Conservation (phyloP, 2,797 vertebrate species). For the Sebastes diaconus region DNA sequence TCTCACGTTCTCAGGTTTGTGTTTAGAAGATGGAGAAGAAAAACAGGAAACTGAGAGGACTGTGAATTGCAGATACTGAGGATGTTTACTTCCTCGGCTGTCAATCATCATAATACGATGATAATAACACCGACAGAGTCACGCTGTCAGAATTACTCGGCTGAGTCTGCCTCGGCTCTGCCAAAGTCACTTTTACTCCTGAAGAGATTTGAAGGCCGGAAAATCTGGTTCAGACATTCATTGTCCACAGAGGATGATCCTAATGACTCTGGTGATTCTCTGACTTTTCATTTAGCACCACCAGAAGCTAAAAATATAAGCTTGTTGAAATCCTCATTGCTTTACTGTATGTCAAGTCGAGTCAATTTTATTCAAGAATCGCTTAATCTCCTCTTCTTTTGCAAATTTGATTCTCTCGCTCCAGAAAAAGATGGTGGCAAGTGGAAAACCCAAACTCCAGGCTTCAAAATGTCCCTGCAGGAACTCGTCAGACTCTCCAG, state of each 20-base stretch:
- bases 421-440: not conserved
- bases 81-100: constrained; percentile 25
- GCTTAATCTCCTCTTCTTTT: not conserved
- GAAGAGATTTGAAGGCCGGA: not conserved
- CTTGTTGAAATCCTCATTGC: not conserved
- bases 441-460: not conserved
- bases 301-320: not conserved
- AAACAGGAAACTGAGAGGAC: not conserved
- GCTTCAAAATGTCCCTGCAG: not conserved
- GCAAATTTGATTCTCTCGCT: not conserved
- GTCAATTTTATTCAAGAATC: not conserved
- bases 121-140: constrained; percentile 3
- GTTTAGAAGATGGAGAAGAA: not conserved
- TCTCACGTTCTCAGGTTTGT: constrained; percentile 5
- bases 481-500: not conserved
- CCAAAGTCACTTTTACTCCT: not conserved
- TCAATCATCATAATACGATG: constrained; percentile 52
- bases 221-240: not conserved
- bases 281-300: not conserved
- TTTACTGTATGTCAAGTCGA: not conserved
- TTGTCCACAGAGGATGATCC: not conserved
- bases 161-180: constrained; percentile 14
- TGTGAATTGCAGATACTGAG: not conserved
- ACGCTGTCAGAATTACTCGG: constrained; percentile 12
- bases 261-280: not conserved